Evolutionary conservation across 2,113 vertebrate genomes (phyloP).

Genomic region (Charadrius vociferus): DNA sequence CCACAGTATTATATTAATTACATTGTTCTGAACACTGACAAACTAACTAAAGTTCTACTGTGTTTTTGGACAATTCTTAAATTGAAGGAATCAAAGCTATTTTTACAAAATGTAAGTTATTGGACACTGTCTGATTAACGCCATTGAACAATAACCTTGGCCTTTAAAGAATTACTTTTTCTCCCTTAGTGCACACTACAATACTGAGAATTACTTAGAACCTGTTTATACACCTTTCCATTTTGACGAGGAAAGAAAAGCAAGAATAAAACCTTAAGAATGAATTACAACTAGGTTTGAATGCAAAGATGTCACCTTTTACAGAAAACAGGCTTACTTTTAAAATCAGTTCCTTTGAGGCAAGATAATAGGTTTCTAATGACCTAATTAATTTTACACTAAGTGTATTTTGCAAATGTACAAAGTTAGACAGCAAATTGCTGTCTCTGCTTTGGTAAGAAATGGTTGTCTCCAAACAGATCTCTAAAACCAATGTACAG

Average conservation of each 20-base stretch:
- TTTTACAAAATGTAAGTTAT: not conserved
- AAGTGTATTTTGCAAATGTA: constrained; percentile 8
- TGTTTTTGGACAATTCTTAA: not conserved
- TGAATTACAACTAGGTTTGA: not conserved
- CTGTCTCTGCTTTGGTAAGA: constrained; percentile 20
- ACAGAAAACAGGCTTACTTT: not conserved
- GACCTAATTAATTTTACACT: constrained; percentile 58
- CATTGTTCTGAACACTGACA: not conserved
- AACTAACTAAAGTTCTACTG: not conserved
- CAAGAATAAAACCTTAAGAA: not conserved
- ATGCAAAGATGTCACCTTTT: not conserved
- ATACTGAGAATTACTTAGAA: not conserved
- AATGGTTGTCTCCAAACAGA: constrained; percentile 28
- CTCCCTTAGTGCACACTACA: not conserved
- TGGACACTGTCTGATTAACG: not conserved
- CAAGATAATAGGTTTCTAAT: constrained; percentile 50
- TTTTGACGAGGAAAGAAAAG: not conserved
- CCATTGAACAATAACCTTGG: not conserved
- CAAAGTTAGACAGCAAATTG: constrained; percentile 38
- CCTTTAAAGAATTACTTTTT: not conserved
- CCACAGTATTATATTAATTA: not conserved
- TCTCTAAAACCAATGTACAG: not conserved
- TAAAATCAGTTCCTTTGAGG: constrained; percentile 9
- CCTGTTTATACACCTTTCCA: not conserved
- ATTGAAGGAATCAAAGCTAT: not conserved